Evolutionary conservation across 2,113 vertebrate genomes (phyloP).

Genomic region (Campylomormyrus tamandua): DNA sequence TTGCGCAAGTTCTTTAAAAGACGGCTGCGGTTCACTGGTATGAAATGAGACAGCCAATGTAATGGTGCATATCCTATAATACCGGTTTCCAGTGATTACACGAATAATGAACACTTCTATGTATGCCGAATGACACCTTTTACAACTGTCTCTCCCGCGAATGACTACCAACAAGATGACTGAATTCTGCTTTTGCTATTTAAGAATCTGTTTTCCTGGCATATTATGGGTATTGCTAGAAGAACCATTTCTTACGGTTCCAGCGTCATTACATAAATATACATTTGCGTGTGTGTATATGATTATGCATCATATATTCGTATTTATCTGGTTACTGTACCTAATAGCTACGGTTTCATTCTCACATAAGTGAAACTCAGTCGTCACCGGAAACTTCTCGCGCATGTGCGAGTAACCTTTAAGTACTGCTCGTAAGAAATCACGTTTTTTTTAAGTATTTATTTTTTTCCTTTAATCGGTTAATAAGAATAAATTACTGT

Average conservation of each 20-base stretch:
- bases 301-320: not conserved
- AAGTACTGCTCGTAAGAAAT: not conserved
- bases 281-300: not conserved
- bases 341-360: not conserved
- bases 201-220: not conserved
- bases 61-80: not conserved
- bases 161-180: not conserved
- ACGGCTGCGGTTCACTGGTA: not conserved
- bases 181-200: not conserved
- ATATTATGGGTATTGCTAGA: not conserved
- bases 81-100: not conserved
- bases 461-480: not conserved
- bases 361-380: not conserved
- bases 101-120: not conserved
- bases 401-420: slow-evolving; percentile 12
- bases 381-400: not conserved
- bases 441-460: not conserved
- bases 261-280: not conserved
- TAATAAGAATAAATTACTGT: not conserved
- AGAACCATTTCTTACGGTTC: not conserved
- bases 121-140: not conserved
- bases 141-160: not conserved
- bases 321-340: not conserved
- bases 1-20: not conserved
- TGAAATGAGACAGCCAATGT: not conserved